These are phyloP conservation scores for Pocillopora verrucosa DNA, from an alignment of 64 coral and sea anemone species.

Conservation along the genomic window DNA sequence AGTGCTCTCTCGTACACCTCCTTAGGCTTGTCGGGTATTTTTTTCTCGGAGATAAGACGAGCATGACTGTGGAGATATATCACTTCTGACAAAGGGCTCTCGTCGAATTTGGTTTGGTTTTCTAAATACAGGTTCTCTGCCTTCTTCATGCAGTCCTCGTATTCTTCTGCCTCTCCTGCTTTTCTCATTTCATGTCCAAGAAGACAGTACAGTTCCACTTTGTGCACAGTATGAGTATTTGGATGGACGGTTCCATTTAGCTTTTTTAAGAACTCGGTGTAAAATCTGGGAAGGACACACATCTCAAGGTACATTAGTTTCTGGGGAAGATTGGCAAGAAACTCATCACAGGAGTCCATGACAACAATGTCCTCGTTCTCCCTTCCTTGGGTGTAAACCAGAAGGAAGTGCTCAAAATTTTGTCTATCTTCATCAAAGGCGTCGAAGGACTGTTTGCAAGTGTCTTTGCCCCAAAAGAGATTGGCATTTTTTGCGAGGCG, in stretches of 20 bases:
- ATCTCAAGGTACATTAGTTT: slow-evolving; percentile 10
- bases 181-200: slow-evolving; percentile 52
- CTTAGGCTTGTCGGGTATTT: background rate
- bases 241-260: background rate
- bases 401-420: slow-evolving; percentile 50
- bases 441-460: slow-evolving; percentile 35
- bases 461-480: slow-evolving; percentile 26
- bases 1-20: background rate
- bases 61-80: slow-evolving; percentile 28
- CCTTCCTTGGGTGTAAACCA: background rate
- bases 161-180: background rate
- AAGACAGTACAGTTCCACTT: slow-evolving; percentile 8
- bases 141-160: background rate
- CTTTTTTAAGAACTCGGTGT: background rate
- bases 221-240: background rate
- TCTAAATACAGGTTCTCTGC: slow-evolving; percentile 2
- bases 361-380: background rate
- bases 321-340: background rate
- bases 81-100: slow-evolving; percentile 4
- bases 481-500: slow-evolving; percentile 4
- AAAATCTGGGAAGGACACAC: slow-evolving; percentile 23
- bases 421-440: slow-evolving; percentile 36
- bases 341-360: background rate
- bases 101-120: background rate
- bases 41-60: background rate